Conservation (phyloP, 2,113 vertebrate genomes). For the Rhipidura dahli region DNA sequence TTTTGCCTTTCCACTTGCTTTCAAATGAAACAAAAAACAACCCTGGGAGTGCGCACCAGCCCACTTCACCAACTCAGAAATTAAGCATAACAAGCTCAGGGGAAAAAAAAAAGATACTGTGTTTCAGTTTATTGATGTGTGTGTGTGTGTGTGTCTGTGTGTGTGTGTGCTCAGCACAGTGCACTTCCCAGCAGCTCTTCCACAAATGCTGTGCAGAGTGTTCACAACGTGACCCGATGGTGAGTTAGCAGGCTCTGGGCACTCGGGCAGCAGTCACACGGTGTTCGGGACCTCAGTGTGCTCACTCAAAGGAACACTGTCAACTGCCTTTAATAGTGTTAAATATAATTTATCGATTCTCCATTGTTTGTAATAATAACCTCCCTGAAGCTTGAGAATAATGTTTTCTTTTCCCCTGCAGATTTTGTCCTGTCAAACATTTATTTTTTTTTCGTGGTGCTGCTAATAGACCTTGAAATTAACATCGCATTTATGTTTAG, state of each 20-base stretch:
- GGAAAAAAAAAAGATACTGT: background rate
- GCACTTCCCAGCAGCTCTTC: slow-evolving; percentile 56
- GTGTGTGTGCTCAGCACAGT: background rate
- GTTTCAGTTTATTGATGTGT: background rate
- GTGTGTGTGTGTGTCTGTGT: background rate
- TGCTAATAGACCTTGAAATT: slow-evolving; percentile 72
- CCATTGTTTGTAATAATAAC: slow-evolving; percentile 61
- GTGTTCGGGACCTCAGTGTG: slow-evolving; percentile 40
- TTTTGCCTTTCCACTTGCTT: slow-evolving; percentile 76
- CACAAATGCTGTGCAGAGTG: slow-evolving; percentile 8
- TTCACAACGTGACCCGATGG: slow-evolving; percentile 30
- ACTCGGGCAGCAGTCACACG: slow-evolving; percentile 15
- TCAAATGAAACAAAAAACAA: slow-evolving; percentile 56
- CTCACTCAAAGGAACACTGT: slow-evolving; percentile 63
- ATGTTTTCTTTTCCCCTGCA: slow-evolving; percentile 63
- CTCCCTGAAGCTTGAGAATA: slow-evolving; percentile 57
- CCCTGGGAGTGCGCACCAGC: slow-evolving; percentile 46
- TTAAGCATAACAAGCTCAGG: slow-evolving; percentile 53
- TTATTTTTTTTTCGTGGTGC: background rate
- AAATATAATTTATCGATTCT: slow-evolving; percentile 64
- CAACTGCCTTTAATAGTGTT: slow-evolving; percentile 51
- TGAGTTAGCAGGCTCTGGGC: background rate
- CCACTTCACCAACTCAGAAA: slow-evolving; percentile 57
- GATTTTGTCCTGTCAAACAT: slow-evolving; percentile 40
- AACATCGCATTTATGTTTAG: slow-evolving; percentile 38